Base-by-base conservation (phyloP, 2,888 invertebrate genomes). In the Muschampia plurimacula region DNA sequence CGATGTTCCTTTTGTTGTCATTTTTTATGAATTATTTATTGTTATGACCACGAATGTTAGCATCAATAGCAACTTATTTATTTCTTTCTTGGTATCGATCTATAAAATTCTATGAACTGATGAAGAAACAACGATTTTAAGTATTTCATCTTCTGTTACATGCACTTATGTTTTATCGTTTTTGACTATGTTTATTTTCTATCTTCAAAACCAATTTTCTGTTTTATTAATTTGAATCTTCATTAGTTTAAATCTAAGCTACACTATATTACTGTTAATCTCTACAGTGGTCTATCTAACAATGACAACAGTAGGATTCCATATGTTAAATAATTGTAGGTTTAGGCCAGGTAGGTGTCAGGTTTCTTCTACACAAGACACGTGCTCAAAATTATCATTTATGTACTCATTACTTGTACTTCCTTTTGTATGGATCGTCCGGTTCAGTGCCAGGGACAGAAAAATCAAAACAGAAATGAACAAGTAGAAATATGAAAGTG, bases 401-500 rank as follows among this genome's bases (percentile, higher is more conserved):
- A 84, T 92, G 85, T 89, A 92, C 89, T 91, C 86, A 92, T 93
- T 93, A 93, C 93, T 93, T 93, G 93, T 93, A 93, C 93, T 93
- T 93, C 93, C 93, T 93, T 92, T 64, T 82, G 83, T 78, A 78
- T 85, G 83, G 85, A 86, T 84, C 87, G 84, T 90, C 90, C 93
- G 78, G 88, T 83, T 84, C 83, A 83, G 92, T 93, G 93, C 93
- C 89, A 91, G 91, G 92, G 89, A 88, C 86, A 91, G 87, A 91
- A 88, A 87, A 89, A 87, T 83, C 84, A 86, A 89, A 87, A 88
- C 79, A 85, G 84, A 90, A 89, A 89, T 89, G 83, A 91, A 89
- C 84, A 91, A 87, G 85, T 88, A 85, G 86, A 85, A 86, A 84
- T 79, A 36, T 36, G 36, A 36, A 79, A 66, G 22, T 67, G 60